These are phyloP conservation scores for Thera britannica DNA, from an alignment of 2,888 invertebrate species.

Conservation along the genomic window DNA sequence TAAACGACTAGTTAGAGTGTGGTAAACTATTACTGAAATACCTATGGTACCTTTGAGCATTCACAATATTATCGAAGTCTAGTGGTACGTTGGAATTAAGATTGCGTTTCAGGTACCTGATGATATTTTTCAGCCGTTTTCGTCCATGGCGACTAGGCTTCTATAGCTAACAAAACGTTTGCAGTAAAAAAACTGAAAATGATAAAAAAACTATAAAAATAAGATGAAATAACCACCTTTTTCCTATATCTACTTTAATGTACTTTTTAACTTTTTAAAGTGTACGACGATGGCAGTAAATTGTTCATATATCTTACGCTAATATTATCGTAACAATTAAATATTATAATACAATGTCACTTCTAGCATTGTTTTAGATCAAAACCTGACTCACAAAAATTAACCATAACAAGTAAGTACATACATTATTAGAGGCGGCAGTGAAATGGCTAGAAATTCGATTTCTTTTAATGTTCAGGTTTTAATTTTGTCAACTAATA, in stretches of 20 bases:
- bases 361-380: conserved; percentile 18
- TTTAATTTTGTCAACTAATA: conserved; percentile 10
- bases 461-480: no score
- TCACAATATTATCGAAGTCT: background rate
- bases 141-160: no score
- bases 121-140: no score
- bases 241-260: conserved; percentile 17
- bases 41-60: background rate
- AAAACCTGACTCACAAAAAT: conserved; percentile 7
- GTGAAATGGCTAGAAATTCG: conserved; percentile 35
- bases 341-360: conserved; percentile 18
- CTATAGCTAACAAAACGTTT: conserved; percentile 8
- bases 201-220: conserved; percentile 14
- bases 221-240: conserved; percentile 19
- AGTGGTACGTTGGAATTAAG: conserved; percentile 27
- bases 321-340: conserved; percentile 11
- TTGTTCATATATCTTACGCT: conserved; percentile 20
- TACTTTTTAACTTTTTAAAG: conserved; percentile 11
- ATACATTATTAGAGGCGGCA: conserved; percentile 32
- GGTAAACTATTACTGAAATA: background rate
- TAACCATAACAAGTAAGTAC: conserved; percentile 4
- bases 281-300: conserved; percentile 23
- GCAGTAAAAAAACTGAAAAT: conserved; percentile 19
- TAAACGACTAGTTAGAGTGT: no score
- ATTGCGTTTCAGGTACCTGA: conserved; percentile 32